Base-by-base conservation (phyloP, 2,113 vertebrate genomes). In the Zosterops borbonicus region DNA sequence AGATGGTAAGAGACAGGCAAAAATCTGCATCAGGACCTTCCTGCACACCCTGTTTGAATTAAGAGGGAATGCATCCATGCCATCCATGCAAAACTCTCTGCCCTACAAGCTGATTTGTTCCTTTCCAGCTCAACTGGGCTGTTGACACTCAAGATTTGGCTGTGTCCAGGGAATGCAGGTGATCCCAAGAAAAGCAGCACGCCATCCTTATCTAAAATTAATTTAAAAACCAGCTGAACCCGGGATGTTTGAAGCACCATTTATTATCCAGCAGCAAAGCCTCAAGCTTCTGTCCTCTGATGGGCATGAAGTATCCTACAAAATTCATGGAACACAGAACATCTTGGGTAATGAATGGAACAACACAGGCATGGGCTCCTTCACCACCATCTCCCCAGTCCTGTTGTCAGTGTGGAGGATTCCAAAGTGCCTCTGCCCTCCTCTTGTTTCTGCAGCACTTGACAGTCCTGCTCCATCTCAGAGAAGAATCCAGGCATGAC, bases 371-470 rank as follows among this genome's bases (percentile, higher is more conserved):
- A 11, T 1, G 47, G 2, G 18, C 22, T 83, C 27, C 55, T 52
- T 21, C 41, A 11, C 2, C 55, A 33, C 22, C 42, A 17, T 6
- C 22, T 71, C 27, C 63, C 41, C 5, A 12, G 28, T 42, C 25
- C 44, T 7, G 7, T 22, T 69, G 23, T 9, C 31, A 35, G 59
- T n/a, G 44, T 2, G 3, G 29, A 58, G 44, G 56, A 41, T 21
- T 9, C 9, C 0, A 0, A 46, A 52, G 49, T 0, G 0, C 9
- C 46, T 10, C 31, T 3, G 11, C 29, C 12, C 42, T 65, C 23
- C 21, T 21, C 41, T 23, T 7, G 29, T 4, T 33, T 37, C 70
- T 3, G 4, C 27, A 74, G 53, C 2, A 2, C 2, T 0, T 5
- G 8, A 12, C 11, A 50, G 5, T n/a, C 4, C 59, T 11, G 7